phyloP scores from a whole-genome alignment of 1,140 invertebrate genomes.

The Patella vulgata region DNA sequence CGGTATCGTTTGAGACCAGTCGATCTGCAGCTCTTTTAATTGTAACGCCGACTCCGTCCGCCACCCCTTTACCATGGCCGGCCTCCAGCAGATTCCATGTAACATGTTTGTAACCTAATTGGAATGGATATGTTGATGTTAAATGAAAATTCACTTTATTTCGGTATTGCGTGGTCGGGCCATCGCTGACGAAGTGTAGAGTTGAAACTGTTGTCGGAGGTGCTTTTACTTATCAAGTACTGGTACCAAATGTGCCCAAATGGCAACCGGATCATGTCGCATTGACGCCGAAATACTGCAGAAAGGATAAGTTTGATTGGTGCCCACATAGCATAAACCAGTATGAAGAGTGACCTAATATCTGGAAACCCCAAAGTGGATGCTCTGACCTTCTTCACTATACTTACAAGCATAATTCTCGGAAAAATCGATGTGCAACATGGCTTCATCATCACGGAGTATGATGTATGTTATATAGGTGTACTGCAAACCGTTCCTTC shows the following conservation, averaged over 20 bases:
- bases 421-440: conserved; percentile 28
- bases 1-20: conserved; percentile 6
- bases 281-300: conserved; percentile 10
- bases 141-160: conserved; percentile 14
- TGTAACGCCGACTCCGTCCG: conserved; percentile 64
- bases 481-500: background rate
- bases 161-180: conserved; percentile 24
- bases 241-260: conserved; percentile 11
- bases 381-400: conserved; percentile 28
- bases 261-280: conserved; percentile 13
- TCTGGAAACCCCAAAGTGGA: conserved; percentile 27
- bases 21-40: conserved; percentile 56
- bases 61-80: conserved; percentile 66
- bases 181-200: conserved; percentile 22
- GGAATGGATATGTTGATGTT: conserved; percentile 1
- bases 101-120: conserved; percentile 15
- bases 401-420: conserved; percentile 35
- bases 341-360: conserved; percentile 31
- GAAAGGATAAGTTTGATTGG: conserved; percentile 8
- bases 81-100: conserved; percentile 65
- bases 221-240: conserved; percentile 6
- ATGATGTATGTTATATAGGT: conserved; percentile 19
- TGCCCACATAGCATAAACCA: conserved; percentile 13
- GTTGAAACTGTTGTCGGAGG: background rate
- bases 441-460: conserved; percentile 5